phyloP scores from a whole-genome alignment of 2,113 vertebrate species.

The Trematocara nigrifrons region DNA sequence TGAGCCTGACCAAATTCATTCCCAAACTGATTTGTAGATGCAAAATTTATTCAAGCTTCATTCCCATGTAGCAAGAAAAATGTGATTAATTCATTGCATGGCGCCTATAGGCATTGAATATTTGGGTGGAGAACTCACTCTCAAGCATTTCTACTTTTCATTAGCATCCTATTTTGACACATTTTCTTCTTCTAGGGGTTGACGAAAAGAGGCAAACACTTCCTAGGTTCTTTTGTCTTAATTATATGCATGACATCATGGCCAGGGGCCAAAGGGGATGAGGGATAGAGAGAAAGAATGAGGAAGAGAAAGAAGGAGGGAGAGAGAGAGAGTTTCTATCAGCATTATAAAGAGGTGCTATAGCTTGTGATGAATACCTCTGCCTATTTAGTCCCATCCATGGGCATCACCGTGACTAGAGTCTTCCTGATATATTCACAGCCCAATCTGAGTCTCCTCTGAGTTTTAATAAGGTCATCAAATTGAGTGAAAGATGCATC shows the following conservation, averaged over 20 bases:
- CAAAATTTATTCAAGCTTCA: constrained; percentile 30
- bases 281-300: constrained; percentile 11
- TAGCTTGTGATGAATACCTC: constrained; percentile 54
- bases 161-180: constrained; percentile 61
- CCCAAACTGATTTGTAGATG: constrained; percentile 29
- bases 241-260: constrained; percentile 62
- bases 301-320: not conserved
- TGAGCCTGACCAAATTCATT: constrained; percentile 5
- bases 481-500: constrained; percentile 67
- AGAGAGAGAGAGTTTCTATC: constrained; percentile 26
- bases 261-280: constrained; percentile 27
- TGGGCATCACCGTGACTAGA: constrained; percentile 46
- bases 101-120: constrained; percentile 27
- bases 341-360: constrained; percentile 54
- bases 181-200: constrained; percentile 35
- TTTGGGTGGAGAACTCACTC: constrained; percentile 32
- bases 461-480: constrained; percentile 72
- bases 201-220: constrained; percentile 53
- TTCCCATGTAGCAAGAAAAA: constrained; percentile 14
- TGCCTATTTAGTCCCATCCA: constrained; percentile 39
- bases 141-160: constrained; percentile 57
- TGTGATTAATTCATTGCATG: constrained; percentile 42
- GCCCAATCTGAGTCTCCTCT: constrained; percentile 60
- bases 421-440: constrained; percentile 62
- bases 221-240: constrained; percentile 56